Percentiles rank a stretch among this genome's conserved stretches.
phyloP scores from a whole-genome alignment of 2,113 vertebrate genomes.

The Motacilla tschutschensis region DNA sequence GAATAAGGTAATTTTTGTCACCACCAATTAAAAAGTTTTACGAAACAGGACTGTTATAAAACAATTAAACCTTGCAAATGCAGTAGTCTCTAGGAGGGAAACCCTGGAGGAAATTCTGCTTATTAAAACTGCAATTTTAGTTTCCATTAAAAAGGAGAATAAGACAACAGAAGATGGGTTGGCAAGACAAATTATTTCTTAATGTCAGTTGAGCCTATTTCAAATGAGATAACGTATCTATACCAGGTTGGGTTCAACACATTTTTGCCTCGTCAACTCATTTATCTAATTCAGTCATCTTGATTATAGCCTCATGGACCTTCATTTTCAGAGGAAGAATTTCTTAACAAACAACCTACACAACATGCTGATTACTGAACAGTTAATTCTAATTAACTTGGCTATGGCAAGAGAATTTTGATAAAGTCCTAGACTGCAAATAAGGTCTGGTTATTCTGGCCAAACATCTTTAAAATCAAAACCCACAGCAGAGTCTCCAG shows the following conservation, averaged over 20 bases:
- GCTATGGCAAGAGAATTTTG: constrained; percentile 79
- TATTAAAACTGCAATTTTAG: constrained; percentile 87
- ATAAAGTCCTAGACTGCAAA: constrained; percentile 77
- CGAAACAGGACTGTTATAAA: constrained; percentile 82
- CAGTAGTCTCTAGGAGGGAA: constrained; percentile 78
- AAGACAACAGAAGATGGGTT: constrained; percentile 83
- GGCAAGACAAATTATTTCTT: constrained; percentile 87
- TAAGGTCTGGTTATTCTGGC: constrained; percentile 57
- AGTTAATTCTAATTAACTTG: constrained; percentile 86
- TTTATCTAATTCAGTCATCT: constrained; percentile 87
- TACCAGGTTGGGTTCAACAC: constrained; percentile 75
- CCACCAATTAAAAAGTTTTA: constrained; percentile 85
- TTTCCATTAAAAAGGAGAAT: constrained; percentile 85
- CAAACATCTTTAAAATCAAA: constrained; percentile 67
- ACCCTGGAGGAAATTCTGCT: constrained; percentile 84
- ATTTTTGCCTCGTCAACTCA: constrained; percentile 78
- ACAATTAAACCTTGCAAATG: constrained; percentile 84
- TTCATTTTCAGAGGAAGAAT: constrained; percentile 75
- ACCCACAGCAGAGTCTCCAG: constrained; percentile 68
- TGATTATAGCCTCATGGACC: constrained; percentile 79
- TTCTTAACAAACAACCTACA: constrained; percentile 79
- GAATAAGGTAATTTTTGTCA: constrained; percentile 82
- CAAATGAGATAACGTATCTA: constrained; percentile 80
- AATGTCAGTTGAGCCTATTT: constrained; percentile 84
- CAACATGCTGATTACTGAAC: constrained; percentile 80